phyloP scores from a whole-genome alignment of 2,888 invertebrate species.

The Caenorhabditis sp. region DNA sequence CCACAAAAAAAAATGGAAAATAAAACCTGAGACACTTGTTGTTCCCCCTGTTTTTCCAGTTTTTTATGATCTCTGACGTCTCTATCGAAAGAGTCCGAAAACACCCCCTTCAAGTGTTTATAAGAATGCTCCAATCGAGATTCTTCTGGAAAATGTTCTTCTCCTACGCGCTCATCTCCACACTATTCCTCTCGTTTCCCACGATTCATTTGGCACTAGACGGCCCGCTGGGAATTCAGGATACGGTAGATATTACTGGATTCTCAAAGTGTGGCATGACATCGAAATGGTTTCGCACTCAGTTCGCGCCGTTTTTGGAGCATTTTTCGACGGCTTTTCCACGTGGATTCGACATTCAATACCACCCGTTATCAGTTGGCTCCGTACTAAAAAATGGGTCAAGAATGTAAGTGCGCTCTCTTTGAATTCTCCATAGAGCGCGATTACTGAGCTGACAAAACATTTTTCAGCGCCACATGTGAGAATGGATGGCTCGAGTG shows the following conservation, averaged over 20 bases:
- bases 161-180: not conserved
- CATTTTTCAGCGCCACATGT: slow-evolving; percentile 38
- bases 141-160: not conserved
- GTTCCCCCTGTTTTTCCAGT: too few relatives aligned
- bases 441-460: too few relatives aligned
- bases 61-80: too few relatives aligned
- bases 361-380: slow-evolving; percentile 33
- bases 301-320: slow-evolving; percentile 39
- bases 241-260: slow-evolving; percentile 41
- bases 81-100: too few relatives aligned
- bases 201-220: not conserved
- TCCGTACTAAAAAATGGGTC: slow-evolving; percentile 7
- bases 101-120: too few relatives aligned
- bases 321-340: not conserved
- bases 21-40: too few relatives aligned
- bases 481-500: slow-evolving; percentile 35
- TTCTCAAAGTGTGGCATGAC: slow-evolving; percentile 23
- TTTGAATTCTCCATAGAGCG: too few relatives aligned
- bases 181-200: not conserved
- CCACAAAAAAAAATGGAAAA: too few relatives aligned
- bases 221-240: not conserved
- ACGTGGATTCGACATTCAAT: slow-evolving; percentile 5
- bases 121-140: not conserved
- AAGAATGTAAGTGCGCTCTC: slow-evolving; percentile 4
- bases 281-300: slow-evolving; percentile 27